phyloP scores from a whole-genome alignment of 2,888 invertebrate genomes.

The Furcula furcula region DNA sequence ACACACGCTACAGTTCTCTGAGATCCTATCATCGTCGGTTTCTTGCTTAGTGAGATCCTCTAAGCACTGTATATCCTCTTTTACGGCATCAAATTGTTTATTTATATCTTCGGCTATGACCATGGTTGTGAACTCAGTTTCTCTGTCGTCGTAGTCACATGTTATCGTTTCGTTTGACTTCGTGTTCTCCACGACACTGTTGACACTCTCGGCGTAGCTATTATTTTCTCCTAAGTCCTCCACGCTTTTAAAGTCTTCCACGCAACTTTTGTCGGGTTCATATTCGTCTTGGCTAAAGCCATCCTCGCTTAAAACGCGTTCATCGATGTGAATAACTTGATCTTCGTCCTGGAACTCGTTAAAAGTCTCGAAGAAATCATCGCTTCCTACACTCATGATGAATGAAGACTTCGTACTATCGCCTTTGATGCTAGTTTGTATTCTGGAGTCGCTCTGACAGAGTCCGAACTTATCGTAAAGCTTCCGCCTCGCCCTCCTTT shows the following conservation, averaged over 20 bases:
- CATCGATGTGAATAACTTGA: slow-evolving; percentile 23
- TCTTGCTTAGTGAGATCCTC: slow-evolving; percentile 43
- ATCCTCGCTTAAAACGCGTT: slow-evolving; percentile 27
- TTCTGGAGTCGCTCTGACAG: slow-evolving; percentile 41
- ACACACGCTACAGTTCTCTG: slow-evolving; percentile 28
- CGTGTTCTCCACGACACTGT: slow-evolving; percentile 42
- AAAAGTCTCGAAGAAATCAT: slow-evolving; percentile 58
- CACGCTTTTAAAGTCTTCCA: slow-evolving; percentile 37
- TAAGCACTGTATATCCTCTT: slow-evolving; percentile 50
- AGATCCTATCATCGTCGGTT: slow-evolving; percentile 30
- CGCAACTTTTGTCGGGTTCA: slow-evolving; percentile 27
- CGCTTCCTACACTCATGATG: slow-evolving; percentile 34
- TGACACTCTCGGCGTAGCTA: slow-evolving; percentile 37
- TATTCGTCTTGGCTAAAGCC: slow-evolving; percentile 33
- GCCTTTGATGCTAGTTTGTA: slow-evolving; percentile 29
- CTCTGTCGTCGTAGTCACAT: slow-evolving; percentile 35
- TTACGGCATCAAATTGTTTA: slow-evolving; percentile 50
- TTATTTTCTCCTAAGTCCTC: slow-evolving; percentile 35
- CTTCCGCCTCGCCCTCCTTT: slow-evolving; percentile 54
- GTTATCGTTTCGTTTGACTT: slow-evolving; percentile 32
- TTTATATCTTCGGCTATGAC: slow-evolving; percentile 48
- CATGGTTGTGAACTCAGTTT: slow-evolving; percentile 28
- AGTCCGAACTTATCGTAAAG: slow-evolving; percentile 46
- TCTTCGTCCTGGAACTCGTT: slow-evolving; percentile 47
- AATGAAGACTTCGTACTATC: slow-evolving; percentile 29